A percentile compares a stretch with the other conserved stretches of the same genome.
Conservation (phyloP, 2,888 invertebrate species). For the Neelides folsomi region DNA sequence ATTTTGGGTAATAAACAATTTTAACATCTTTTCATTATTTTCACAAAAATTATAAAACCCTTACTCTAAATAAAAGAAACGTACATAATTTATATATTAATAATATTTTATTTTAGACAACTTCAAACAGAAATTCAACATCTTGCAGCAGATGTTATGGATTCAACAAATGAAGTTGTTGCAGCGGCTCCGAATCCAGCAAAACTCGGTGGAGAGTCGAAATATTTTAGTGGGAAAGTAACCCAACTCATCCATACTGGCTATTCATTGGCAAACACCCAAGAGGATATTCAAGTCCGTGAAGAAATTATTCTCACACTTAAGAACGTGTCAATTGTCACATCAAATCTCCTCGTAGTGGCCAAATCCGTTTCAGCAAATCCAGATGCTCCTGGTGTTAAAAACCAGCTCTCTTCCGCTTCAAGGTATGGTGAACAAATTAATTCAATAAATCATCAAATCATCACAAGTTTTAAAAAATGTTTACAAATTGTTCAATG, state of each 20-base stretch:
- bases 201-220: constrained; percentile 57
- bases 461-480: background rate
- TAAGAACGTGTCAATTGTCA: constrained; percentile 73
- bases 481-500: background rate
- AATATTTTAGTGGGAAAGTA: constrained; percentile 51
- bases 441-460: background rate
- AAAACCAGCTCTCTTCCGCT: constrained; percentile 74
- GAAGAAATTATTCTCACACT: constrained; percentile 73
- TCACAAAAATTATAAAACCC: background rate
- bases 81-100: background rate
- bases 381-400: constrained; percentile 75
- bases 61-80: background rate
- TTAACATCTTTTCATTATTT: background rate
- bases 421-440: constrained; percentile 43
- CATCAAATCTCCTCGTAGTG: constrained; percentile 68
- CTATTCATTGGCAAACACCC: constrained; percentile 26
- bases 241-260: constrained; percentile 25
- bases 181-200: constrained; percentile 48
- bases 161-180: constrained; percentile 42
- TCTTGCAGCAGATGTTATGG: constrained; percentile 69
- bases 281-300: constrained; percentile 56
- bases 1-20: constrained; percentile 21
- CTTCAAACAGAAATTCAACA: constrained; percentile 74
- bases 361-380: constrained; percentile 83
- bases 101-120: constrained; percentile 43